Conservation (phyloP, 2,797 vertebrate genomes). For the Pachyuromys duprasi region DNA sequence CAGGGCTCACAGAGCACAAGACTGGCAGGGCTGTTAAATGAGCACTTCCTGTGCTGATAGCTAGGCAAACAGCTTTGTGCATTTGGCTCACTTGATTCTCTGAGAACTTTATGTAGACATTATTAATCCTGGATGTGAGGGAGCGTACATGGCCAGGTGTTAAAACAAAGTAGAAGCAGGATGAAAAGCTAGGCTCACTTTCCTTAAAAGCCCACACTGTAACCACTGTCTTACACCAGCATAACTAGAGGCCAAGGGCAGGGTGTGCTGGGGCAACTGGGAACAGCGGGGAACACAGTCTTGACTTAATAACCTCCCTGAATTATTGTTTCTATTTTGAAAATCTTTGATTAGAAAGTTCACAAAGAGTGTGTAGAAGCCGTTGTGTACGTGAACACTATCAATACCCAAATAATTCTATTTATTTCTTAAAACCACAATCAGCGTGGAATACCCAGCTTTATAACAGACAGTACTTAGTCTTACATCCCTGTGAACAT, state of each 20-base stretch:
- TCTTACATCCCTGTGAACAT: not conserved
- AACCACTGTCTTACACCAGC: not conserved
- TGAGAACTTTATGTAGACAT: not conserved
- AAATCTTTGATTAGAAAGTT: not conserved
- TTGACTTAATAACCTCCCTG: not conserved
- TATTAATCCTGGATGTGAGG: not conserved
- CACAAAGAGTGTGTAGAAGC: not conserved
- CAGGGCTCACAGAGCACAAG: not conserved
- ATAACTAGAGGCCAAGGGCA: not conserved
- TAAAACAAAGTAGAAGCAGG: not conserved
- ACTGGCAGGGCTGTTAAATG: not conserved
- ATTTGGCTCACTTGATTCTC: not conserved
- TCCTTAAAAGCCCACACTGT: not conserved
- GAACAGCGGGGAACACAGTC: not conserved
- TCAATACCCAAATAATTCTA: not conserved
- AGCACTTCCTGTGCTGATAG: not conserved
- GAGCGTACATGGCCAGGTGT: not conserved
- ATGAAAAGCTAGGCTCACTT: not conserved
- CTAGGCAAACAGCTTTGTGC: not conserved
- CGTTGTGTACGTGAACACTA: not conserved
- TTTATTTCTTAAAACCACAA: not conserved
- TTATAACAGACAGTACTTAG: not conserved
- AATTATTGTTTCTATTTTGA: not conserved
- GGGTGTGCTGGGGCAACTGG: not conserved
- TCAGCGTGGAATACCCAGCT: not conserved